Evolutionary conservation across 2,888 invertebrate genomes (phyloP).

Genomic region (Ptychoptera contaminata): DNA sequence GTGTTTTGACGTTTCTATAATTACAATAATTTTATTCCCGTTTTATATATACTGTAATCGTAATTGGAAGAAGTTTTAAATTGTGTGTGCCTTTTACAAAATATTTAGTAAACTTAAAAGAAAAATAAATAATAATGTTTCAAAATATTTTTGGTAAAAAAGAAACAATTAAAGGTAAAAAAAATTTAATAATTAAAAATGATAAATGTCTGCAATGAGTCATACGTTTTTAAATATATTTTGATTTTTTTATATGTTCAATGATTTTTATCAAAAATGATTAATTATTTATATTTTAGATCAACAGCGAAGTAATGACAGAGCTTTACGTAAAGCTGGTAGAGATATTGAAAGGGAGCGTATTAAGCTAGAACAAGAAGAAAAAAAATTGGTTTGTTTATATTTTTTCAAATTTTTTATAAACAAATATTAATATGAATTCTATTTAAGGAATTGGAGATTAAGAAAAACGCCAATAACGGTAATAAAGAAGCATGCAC

Average conservation of each 20-base stretch:
- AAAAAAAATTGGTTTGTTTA: slow-evolving; percentile 62
- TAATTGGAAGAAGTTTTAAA: too few relatives aligned
- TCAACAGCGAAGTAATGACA: slow-evolving; percentile 69
- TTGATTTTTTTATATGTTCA: neutral
- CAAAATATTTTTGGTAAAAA: slow-evolving; percentile 42
- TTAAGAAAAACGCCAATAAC: slow-evolving; percentile 73
- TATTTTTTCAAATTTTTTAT: neutral
- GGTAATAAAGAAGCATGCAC: slow-evolving; percentile 73
- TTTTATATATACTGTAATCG: too few relatives aligned
- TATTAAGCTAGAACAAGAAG: slow-evolving; percentile 66
- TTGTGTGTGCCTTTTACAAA: too few relatives aligned
- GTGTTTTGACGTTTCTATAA: too few relatives aligned
- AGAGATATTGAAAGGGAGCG: slow-evolving; percentile 76
- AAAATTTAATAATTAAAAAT: neutral
- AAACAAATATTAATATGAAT: neutral
- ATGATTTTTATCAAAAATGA: neutral
- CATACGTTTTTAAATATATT: slow-evolving; percentile 1
- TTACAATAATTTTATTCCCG: too few relatives aligned
- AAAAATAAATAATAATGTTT: slow-evolving; percentile 16
- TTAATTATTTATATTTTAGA: slow-evolving; percentile 38
- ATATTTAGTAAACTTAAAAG: too few relatives aligned
- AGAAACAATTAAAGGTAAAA: slow-evolving; percentile 44
- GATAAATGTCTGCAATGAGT: neutral
- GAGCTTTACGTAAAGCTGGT: slow-evolving; percentile 59
- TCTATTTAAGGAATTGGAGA: slow-evolving; percentile 57